phyloP scores from a whole-genome alignment of 2,888 invertebrate genomes.

The Erebia epiphron region DNA sequence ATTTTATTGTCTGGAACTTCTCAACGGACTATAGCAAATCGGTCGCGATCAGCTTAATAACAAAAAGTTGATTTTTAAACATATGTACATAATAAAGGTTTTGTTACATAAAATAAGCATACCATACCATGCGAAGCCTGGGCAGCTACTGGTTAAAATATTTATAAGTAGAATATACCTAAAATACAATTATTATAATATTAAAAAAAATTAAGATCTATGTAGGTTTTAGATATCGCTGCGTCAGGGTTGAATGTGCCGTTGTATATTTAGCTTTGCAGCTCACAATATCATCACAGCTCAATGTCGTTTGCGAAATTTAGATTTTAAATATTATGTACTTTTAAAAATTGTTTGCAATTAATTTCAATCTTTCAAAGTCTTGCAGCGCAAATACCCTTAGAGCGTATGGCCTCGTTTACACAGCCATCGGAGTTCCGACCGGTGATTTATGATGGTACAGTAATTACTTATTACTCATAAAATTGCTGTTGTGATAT shows the following conservation, averaged over 20 bases:
- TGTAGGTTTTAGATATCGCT: not conserved
- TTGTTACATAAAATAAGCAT: no score
- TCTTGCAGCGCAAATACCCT: conserved; percentile 9
- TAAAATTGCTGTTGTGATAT: not conserved
- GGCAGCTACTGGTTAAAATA: no score
- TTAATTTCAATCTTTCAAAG: conserved; percentile 21
- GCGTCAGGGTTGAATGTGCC: not conserved
- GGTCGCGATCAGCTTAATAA: no score
- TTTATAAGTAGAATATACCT: no score
- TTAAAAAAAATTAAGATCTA: not conserved
- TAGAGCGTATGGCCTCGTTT: conserved; percentile 23
- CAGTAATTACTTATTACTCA: conserved; percentile 11
- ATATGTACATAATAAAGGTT: no score
- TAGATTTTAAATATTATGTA: not conserved
- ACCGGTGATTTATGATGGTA: conserved; percentile 25
- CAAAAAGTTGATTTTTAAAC: no score
- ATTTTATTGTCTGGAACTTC: no score
- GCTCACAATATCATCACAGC: not conserved
- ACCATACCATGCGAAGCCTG: no score
- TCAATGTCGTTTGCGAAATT: not conserved
- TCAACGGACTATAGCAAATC: no score
- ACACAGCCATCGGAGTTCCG: conserved; percentile 8
- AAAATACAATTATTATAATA: no score
- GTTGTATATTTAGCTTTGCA: not conserved
- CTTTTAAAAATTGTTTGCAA: conserved; percentile 18